Evolutionary conservation across 1,140 invertebrate genomes (phyloP).

Genomic region (Zaprionus inermis): DNA sequence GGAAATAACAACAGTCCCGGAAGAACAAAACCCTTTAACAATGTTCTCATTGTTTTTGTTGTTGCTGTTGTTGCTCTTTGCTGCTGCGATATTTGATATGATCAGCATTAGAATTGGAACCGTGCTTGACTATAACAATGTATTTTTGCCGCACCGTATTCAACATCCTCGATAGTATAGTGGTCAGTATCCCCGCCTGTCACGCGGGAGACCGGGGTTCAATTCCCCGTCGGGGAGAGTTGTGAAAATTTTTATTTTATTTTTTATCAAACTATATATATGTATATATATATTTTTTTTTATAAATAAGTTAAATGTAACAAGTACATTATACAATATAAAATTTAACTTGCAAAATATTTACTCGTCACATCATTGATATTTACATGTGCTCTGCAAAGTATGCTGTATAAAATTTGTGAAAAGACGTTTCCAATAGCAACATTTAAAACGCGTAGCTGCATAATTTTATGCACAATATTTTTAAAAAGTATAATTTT

Average conservation of each 20-base stretch:
- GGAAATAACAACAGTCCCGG: conserved; percentile 45
- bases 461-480: background rate
- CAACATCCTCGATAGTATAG: conserved; percentile 63
- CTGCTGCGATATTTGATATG: conserved; percentile 28
- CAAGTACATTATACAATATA: no score
- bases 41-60: background rate
- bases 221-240: conserved; percentile 85
- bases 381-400: no score
- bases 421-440: no score
- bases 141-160: background rate
- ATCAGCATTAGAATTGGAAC: conserved; percentile 40
- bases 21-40: conserved; percentile 29
- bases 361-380: no score
- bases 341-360: no score
- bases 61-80: background rate
- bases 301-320: background rate
- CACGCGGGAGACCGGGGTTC: conserved; percentile 86
- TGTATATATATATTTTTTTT: background rate
- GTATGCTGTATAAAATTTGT: no score
- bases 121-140: background rate
- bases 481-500: no score
- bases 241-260: conserved; percentile 6
- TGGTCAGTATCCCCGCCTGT: conserved; percentile 85
- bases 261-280: background rate
- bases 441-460: no score